Conservation (phyloP, 2,113 vertebrate species). For the Haemorhous mexicanus region DNA sequence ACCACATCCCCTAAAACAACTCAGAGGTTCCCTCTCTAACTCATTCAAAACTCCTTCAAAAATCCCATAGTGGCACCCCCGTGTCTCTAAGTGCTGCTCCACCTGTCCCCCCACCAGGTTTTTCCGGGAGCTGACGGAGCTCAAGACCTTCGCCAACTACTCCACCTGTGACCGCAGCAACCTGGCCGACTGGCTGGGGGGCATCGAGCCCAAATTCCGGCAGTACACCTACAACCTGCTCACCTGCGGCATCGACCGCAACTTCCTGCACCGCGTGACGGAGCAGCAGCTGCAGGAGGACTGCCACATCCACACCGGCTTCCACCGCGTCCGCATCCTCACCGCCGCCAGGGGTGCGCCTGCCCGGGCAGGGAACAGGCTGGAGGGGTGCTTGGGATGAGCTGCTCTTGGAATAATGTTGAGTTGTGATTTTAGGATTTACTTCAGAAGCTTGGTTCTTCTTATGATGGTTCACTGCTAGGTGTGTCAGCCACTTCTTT, state of each 20-base stretch:
- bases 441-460: no score
- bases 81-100: neutral
- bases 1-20: neutral
- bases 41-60: neutral
- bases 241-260: conserved; percentile 86
- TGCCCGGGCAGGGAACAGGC: fast-evolving
- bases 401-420: no score
- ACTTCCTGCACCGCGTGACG: conserved; percentile 80
- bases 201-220: conserved; percentile 88
- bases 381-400: fast-evolving
- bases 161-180: conserved; percentile 95
- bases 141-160: conserved; percentile 94
- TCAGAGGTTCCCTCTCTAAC: neutral
- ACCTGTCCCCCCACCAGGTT: conserved; percentile 67
- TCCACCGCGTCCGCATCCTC: conserved; percentile 89
- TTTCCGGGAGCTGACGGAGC: conserved; percentile 87
- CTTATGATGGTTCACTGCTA: no score
- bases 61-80: neutral
- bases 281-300: conserved; percentile 91
- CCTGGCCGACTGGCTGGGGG: conserved; percentile 90
- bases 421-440: no score
- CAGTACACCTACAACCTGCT: conserved; percentile 95
- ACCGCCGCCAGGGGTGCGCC: conserved; percentile 71
- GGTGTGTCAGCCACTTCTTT: no score
- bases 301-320: conserved; percentile 81